Evolutionary conservation across 37 sponge, comb jelly and placozoan genomes (phyloP).

Genomic region (Hexactinellida sp.): DNA sequence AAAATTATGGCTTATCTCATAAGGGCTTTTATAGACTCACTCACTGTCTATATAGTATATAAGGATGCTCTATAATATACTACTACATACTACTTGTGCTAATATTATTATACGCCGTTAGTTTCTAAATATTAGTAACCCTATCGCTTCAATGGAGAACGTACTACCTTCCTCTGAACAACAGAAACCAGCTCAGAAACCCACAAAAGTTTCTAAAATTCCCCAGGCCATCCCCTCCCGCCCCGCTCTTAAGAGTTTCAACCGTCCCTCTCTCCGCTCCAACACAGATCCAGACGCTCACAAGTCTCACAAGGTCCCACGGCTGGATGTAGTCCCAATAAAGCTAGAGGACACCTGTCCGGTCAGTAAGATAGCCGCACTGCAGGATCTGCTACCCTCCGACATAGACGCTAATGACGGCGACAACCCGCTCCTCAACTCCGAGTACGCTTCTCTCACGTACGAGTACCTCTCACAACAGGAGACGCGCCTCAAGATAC

Average conservation of each 20-base stretch:
- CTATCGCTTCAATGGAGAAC: neutral
- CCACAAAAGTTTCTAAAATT: neutral
- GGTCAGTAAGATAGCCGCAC: neutral
- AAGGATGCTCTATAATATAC: too few relatives aligned
- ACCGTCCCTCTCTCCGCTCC: neutral
- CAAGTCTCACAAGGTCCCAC: neutral
- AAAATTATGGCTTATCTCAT: too few relatives aligned
- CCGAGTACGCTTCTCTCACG: conserved; percentile 88
- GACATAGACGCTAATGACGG: conserved; percentile 67
- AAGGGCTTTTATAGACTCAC: too few relatives aligned
- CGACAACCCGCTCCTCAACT: conserved; percentile 85
- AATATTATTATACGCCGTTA: too few relatives aligned
- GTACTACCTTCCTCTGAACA: neutral
- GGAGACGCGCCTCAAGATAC: conserved; percentile 27
- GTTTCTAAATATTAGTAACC: too few relatives aligned
- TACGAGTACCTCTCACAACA: conserved; percentile 71
- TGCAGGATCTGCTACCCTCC: neutral
- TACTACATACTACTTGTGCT: too few relatives aligned
- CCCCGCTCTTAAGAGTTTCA: neutral
- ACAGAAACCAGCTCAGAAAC: neutral
- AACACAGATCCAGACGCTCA: neutral
- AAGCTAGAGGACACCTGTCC: conserved; percentile 4
- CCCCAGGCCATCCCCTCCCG: neutral
- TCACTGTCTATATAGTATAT: too few relatives aligned
- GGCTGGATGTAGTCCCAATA: neutral